Conservation (phyloP, 64 coral and sea anemone genomes). For the Montipora efflorescens region DNA sequence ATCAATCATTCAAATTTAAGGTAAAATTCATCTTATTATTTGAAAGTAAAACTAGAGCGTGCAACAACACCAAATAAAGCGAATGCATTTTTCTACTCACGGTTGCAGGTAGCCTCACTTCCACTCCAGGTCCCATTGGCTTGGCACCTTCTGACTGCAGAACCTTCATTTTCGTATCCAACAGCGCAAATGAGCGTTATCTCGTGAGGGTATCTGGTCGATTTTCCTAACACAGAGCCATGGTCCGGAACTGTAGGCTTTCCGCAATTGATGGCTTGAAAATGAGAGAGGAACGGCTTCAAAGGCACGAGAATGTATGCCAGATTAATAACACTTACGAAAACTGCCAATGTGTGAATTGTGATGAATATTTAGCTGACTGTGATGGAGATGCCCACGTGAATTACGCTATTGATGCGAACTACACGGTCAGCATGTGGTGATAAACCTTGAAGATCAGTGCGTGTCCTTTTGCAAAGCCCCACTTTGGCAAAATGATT, state of each 20-base stretch:
- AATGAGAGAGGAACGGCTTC: slow-evolving; percentile 48
- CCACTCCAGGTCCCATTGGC: slow-evolving; percentile 54
- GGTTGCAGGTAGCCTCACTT: slow-evolving; percentile 23
- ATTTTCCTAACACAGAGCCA: slow-evolving; percentile 6
- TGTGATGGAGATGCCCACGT: background rate
- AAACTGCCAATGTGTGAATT: background rate
- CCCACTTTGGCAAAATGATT: background rate
- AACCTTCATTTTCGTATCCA: slow-evolving; percentile 40
- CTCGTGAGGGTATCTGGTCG: slow-evolving; percentile 15
- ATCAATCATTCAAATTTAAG: too few relatives aligned
- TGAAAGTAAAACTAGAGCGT: background rate
- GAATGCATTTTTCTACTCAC: slow-evolving; percentile 3
- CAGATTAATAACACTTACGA: background rate
- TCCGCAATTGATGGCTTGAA: slow-evolving; percentile 53
- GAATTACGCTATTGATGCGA: background rate
- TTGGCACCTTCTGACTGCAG: slow-evolving; percentile 34
- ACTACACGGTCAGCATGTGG: too few relatives aligned
- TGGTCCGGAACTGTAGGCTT: slow-evolving; percentile 8
- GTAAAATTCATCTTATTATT: background rate
- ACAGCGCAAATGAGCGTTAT: slow-evolving; percentile 27
- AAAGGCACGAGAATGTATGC: slow-evolving; percentile 22
- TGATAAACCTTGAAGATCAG: background rate
- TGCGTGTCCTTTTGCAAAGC: background rate
- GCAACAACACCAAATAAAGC: background rate
- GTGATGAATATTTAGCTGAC: background rate